These are phyloP conservation scores for Drosophila punjabiensis DNA, from an alignment of 1,140 invertebrate genomes.

Conservation along the genomic window DNA sequence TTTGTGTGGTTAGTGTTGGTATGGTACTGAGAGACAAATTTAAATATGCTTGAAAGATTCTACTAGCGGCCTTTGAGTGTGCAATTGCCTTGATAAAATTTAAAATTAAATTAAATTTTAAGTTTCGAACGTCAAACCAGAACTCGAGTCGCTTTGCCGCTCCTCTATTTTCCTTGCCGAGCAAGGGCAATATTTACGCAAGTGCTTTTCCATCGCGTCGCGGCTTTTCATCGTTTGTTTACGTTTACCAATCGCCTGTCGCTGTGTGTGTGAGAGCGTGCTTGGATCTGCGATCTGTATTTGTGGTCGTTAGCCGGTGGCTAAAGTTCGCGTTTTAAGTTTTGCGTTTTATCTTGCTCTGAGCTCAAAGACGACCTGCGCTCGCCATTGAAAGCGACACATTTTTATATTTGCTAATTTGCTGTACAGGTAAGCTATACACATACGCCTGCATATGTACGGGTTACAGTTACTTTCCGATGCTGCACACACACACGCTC, in stretches of 20 bases:
- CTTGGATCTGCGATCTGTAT: constrained; percentile 16
- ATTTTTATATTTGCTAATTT: constrained; percentile 60
- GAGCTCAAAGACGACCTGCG: constrained; percentile 14
- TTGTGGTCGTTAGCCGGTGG: constrained; percentile 46
- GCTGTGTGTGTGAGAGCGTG: constrained; percentile 13
- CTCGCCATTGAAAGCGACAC: constrained; percentile 73
- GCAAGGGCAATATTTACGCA: constrained; percentile 68
- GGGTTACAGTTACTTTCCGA: constrained; percentile 71
- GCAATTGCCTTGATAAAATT: too few relatives aligned
- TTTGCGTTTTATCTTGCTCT: constrained; percentile 2
- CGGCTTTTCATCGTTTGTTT: constrained; percentile 49
- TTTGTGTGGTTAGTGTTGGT: too few relatives aligned
- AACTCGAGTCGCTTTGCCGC: constrained; percentile 11
- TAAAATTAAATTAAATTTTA: too few relatives aligned
- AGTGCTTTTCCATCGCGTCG: constrained; percentile 56
- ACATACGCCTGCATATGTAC: constrained; percentile 1
- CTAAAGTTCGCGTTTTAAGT: constrained; percentile 55
- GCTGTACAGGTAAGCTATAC: constrained; percentile 62
- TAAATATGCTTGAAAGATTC: too few relatives aligned
- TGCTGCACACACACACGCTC: constrained; percentile 39
- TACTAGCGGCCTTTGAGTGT: too few relatives aligned
- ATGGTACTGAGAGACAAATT: too few relatives aligned
- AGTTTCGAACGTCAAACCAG: constrained; percentile 14
- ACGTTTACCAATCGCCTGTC: constrained; percentile 4
- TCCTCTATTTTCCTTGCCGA: constrained; percentile 12